These are phyloP conservation scores for Eupeodes latifasciatus DNA, from an alignment of 2,888 invertebrate species.

Conservation along the genomic window DNA sequence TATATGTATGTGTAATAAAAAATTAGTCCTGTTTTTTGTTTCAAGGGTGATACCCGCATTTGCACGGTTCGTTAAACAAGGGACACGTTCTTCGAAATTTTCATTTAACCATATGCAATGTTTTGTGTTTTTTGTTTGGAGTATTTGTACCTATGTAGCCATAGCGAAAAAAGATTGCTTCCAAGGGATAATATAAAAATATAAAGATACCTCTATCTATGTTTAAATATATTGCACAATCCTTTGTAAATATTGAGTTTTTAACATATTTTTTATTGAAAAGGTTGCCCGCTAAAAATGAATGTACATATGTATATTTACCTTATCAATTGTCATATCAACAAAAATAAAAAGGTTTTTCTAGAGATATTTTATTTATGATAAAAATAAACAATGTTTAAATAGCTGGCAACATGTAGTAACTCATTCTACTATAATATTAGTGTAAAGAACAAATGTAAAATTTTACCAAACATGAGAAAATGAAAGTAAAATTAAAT, in stretches of 20 bases:
- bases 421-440: no score
- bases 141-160: no score
- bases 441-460: no score
- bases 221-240: background rate
- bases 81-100: conserved; percentile 80
- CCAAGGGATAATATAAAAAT: no score
- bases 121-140: conserved; percentile 27
- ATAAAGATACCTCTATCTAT: no score
- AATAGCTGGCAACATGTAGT: no score
- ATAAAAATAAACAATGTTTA: background rate
- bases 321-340: conserved; percentile 36
- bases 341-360: background rate
- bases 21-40: conserved; percentile 40
- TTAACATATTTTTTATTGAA: conserved; percentile 19
- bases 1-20: conserved; percentile 64
- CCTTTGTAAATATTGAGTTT: conserved; percentile 63
- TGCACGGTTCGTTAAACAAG: conserved; percentile 84
- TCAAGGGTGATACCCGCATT: conserved; percentile 81
- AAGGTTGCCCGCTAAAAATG: conserved; percentile 20
- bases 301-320: conserved; percentile 24
- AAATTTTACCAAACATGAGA: no score
- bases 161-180: conserved; percentile 19
- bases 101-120: conserved; percentile 36
- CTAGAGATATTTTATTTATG: background rate
- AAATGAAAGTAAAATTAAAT: no score